A percentile compares a stretch with the other conserved stretches of the same genome.
Evolutionary conservation across 2,113 vertebrate genomes (phyloP).

Genomic region (Todiramphus saurophagus): DNA sequence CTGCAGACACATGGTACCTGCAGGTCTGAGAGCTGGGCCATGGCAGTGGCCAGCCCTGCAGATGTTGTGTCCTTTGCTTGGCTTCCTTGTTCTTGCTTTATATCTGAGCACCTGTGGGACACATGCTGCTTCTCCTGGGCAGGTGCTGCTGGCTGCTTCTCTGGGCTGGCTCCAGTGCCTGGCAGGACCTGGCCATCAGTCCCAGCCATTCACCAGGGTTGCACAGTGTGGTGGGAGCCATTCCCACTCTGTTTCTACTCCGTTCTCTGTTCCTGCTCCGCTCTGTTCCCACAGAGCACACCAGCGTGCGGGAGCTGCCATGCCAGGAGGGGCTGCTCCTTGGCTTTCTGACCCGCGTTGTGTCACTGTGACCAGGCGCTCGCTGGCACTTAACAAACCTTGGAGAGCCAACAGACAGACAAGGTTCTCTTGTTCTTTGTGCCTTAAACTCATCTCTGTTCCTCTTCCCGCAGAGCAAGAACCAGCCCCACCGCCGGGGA

Average conservation of each 20-base stretch:
- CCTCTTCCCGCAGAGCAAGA: conserved; percentile 84
- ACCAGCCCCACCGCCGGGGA: conserved; percentile 90
- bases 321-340: background rate
- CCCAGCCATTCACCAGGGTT: accelerated
- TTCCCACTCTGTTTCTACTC: background rate
- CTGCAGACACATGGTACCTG: background rate
- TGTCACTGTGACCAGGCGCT: background rate
- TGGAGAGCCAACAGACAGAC: background rate
- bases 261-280: accelerated
- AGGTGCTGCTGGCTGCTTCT: background rate
- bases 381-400: accelerated
- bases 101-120: background rate
- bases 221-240: accelerated
- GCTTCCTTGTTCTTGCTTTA: background rate
- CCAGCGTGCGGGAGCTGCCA: background rate
- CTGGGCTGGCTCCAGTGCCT: background rate
- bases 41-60: background rate
- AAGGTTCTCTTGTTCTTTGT: background rate
- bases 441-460: background rate
- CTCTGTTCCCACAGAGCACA: accelerated
- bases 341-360: background rate
- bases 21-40: too few species aligned
- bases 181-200: background rate
- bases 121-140: background rate
- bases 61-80: background rate